Evolutionary conservation across 2,888 invertebrate genomes (phyloP), one percentile per base, ranked within the genome.

Genomic region (Sisyra nigra): DNA sequence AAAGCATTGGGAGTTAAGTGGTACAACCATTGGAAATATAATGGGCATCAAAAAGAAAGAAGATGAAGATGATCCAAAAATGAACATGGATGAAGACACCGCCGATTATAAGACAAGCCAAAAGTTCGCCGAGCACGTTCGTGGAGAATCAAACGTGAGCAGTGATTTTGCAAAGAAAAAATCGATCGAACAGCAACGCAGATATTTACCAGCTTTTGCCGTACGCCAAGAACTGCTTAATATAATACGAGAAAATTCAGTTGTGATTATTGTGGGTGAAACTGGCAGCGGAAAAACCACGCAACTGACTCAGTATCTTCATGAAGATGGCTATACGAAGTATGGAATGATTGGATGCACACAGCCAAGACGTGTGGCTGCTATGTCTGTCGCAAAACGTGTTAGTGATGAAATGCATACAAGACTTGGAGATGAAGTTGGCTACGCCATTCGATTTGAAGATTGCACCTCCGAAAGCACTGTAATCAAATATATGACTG

Each of bases 361-460:
- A 0, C 97, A 97, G 62, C 98, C 98, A 0, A 68, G 98, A 48
- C 71, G 93, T 69, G 94, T 98, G 1, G 98, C 98, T 36, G 97
- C 98, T 48, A 97, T 98, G 97, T 93, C 94, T 0, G 98, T 99
- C 1, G 98, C 98, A 1, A 97, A 98, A 64, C 76, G 98, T 54
- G 98, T 99, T 9, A 87, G 96, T 2, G 97, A 98, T 59, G 98
- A 99, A 70, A 94, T 97, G 92, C 73, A 76, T 30, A 84, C 87
- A 1, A 79, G 80, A 47, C 65, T 96, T 34, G 77, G 82, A 9
- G 85, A 92, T 48, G 89, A 93, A 58, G 87, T 98, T 7, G 98
- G 98, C 10, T 99, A 99, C 65, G 94, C 97, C 14, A 99, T 99
- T 58, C 89, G 98, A 55, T 99, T 99, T 67, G 98, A 99, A 61